These are phyloP conservation scores for Perodicticus potto DNA, from an alignment of 2,797 vertebrate genomes.

Conservation along the genomic window DNA sequence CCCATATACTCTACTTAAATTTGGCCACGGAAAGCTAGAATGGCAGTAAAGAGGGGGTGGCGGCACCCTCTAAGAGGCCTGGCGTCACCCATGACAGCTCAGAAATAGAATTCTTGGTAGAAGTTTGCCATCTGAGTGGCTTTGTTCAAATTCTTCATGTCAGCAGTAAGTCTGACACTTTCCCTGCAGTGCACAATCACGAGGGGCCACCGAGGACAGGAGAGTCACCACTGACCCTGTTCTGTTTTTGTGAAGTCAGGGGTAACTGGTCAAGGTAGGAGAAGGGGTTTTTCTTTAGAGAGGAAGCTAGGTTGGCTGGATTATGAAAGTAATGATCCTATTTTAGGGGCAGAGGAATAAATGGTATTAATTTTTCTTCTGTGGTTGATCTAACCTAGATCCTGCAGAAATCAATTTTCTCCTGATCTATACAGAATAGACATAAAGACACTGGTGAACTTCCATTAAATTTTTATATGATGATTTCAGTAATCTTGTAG, in stretches of 20 bases:
- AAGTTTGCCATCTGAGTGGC: neutral
- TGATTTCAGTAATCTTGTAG: neutral
- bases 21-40: neutral
- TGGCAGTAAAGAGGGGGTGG: neutral
- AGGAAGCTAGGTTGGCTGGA: neutral
- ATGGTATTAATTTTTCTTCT: neutral
- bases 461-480: neutral
- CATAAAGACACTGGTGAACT: neutral
- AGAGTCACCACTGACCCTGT: fast-evolving
- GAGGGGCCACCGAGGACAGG: neutral
- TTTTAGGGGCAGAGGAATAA: constrained; percentile 3
- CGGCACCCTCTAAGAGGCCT: neutral
- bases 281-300: neutral
- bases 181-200: neutral
- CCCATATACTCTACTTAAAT: neutral
- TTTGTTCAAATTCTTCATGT: constrained; percentile 13
- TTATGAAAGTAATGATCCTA: neutral
- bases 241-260: constrained; percentile 4
- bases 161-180: neutral
- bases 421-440: constrained; percentile 1
- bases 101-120: neutral
- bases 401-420: constrained; percentile 16
- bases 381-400: neutral
- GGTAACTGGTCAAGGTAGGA: neutral
- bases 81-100: neutral